phyloP scores from a whole-genome alignment of 2,888 invertebrate species.

The Ctenicera cuprea region DNA sequence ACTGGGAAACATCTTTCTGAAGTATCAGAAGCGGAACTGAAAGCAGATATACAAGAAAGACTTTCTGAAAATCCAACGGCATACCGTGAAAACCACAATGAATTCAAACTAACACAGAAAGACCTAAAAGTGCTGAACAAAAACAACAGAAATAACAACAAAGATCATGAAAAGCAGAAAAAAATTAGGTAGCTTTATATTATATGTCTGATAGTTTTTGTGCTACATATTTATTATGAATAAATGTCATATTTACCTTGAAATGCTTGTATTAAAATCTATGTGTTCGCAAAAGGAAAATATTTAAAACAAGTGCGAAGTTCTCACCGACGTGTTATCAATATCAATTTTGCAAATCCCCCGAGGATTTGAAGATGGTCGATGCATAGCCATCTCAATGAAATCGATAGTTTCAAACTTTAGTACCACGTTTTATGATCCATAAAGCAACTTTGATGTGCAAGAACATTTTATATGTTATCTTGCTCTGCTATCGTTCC shows the following conservation, averaged over 20 bases:
- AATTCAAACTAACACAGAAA: conserved; percentile 16
- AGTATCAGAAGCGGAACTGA: conserved; percentile 73
- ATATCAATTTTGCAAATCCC: conserved; percentile 61
- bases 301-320: conserved; percentile 50
- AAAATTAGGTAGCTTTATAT: conserved; percentile 7
- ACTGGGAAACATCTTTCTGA: conserved; percentile 74
- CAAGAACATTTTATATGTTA: conserved; percentile 65
- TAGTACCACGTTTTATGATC: conserved; percentile 67
- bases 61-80: conserved; percentile 73
- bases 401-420: conserved; percentile 69
- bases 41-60: conserved; percentile 72
- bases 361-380: conserved; percentile 49
- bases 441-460: conserved; percentile 66
- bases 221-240: neutral
- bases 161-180: neutral
- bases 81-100: conserved; percentile 63
- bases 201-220: neutral
- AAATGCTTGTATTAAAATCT: conserved; percentile 38
- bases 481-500: conserved; percentile 56
- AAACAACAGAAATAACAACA: neutral
- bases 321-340: conserved; percentile 58
- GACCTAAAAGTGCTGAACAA: conserved; percentile 7
- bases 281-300: conserved; percentile 32
- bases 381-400: conserved; percentile 55
- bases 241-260: conserved; percentile 24